Evolutionary conservation across 2,797 vertebrate species (phyloP).

Genomic region (Merluccius polli): DNA sequence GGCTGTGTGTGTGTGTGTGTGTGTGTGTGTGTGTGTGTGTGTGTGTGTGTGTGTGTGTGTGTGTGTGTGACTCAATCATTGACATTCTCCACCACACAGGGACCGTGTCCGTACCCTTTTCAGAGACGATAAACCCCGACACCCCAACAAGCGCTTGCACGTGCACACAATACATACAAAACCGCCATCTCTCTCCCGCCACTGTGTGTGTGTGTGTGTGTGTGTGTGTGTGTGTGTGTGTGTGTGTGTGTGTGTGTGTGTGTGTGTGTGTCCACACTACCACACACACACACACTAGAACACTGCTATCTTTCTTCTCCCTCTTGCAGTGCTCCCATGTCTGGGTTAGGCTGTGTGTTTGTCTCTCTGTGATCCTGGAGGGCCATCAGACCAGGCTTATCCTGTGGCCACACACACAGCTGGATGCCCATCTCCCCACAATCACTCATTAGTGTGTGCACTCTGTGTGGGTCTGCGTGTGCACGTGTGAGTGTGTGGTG

Average conservation of each 20-base stretch:
- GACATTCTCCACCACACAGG: not conserved
- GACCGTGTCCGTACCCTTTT: slow-evolving; percentile 6
- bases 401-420: slow-evolving; percentile 16
- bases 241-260: too few relatives aligned
- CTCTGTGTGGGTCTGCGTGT: slow-evolving; percentile 8
- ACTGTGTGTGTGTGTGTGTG: too few relatives aligned
- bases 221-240: too few relatives aligned
- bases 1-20: slow-evolving; percentile 1
- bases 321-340: not conserved
- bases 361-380: not conserved
- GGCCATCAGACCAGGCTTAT: slow-evolving; percentile 9
- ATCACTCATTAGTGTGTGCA: slow-evolving; percentile 10
- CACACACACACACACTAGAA: not conserved
- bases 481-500: not conserved
- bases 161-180: not conserved
- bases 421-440: slow-evolving; percentile 10
- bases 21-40: not conserved
- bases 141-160: not conserved
- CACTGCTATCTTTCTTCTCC: not conserved
- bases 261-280: too few relatives aligned
- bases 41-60: slow-evolving; percentile 3
- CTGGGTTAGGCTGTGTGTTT: not conserved
- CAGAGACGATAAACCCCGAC: not conserved
- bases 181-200: not conserved
- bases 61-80: slow-evolving; percentile 3